Percentiles rank a stretch among this genome's conserved stretches.
Conservation (phyloP, 1,140 invertebrate species). For the roundworm (Caenorhabditis elegans) region WBcel235 BX284604.4:9733501-9734000, state of each 20-base stretch:
- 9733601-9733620: constrained; percentile 45
- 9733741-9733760: constrained; percentile 36
- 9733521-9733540: constrained; percentile 43
- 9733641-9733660: constrained; percentile 44
- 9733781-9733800: constrained; percentile 6
- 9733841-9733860: constrained; percentile 33
- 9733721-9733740: constrained; percentile 46
- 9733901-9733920: background rate
- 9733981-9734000: background rate
- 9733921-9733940: background rate
- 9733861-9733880: constrained; percentile 31
- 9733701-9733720: constrained; percentile 37
- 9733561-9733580: constrained; percentile 37
- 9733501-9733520: background rate
- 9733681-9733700: constrained; percentile 39
- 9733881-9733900: background rate
- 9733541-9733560: constrained; percentile 55
- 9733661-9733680: constrained; percentile 48
- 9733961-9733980: background rate
- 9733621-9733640: constrained; percentile 40
- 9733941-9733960: background rate
- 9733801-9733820: constrained; percentile 24
- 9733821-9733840: constrained; percentile 32
- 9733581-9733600: background rate
- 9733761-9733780: background rate